Evolutionary conservation across 1,140 invertebrate genomes (phyloP).

Genomic region (Sarcophaga peregrina): DNA sequence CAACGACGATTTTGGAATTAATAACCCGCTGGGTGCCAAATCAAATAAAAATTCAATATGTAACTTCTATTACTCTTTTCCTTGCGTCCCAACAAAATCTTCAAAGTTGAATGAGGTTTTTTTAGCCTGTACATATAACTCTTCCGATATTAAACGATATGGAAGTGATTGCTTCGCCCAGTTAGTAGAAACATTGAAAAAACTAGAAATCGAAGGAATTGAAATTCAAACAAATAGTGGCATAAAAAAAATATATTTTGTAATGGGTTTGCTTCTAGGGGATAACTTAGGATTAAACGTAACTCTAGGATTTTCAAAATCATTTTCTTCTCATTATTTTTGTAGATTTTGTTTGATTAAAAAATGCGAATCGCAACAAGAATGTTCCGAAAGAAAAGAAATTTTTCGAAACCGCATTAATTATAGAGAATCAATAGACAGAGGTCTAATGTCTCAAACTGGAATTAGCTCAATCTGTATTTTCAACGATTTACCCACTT

Average conservation of each 20-base stretch:
- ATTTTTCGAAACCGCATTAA: conserved; percentile 6
- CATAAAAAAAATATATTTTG: conserved; percentile 15
- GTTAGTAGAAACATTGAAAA: conserved; percentile 13
- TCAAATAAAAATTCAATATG: neutral
- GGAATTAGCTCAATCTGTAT: conserved; percentile 49
- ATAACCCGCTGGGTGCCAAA: conserved; percentile 7
- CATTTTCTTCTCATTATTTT: neutral
- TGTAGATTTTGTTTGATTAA: conserved; percentile 22
- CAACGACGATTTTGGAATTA: conserved; percentile 29
- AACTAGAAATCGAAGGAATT: conserved; percentile 17
- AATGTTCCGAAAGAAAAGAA: neutral
- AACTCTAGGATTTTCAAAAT: conserved; percentile 11
- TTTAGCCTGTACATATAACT: neutral
- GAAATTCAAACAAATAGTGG: conserved; percentile 13
- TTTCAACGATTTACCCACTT: conserved; percentile 47
- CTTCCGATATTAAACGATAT: conserved; percentile 10
- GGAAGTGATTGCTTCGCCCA: neutral
- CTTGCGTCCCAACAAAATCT: conserved; percentile 16
- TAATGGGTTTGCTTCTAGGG: neutral
- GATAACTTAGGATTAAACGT: conserved; percentile 30
- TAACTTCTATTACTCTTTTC: conserved; percentile 28
- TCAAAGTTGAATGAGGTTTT: conserved; percentile 15
- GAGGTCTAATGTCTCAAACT: neutral
- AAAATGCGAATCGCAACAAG: conserved; percentile 8
- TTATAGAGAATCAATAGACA: neutral